Evolutionary conservation across 2,113 vertebrate species (phyloP), one percentile per base, ranked within the genome.

Genomic region (Triplophysa tibetana): DNA sequence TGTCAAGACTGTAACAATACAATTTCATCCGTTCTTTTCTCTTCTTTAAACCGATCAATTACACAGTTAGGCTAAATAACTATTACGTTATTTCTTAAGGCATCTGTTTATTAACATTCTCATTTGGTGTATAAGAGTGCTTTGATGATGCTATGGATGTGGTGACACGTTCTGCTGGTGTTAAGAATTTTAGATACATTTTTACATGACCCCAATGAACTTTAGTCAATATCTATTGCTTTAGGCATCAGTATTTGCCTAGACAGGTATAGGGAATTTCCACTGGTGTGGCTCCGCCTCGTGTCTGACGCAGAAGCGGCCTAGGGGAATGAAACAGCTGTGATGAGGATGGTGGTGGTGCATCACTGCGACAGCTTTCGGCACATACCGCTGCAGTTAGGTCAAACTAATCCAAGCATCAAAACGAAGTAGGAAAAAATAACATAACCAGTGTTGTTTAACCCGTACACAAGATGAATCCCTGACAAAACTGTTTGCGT

Each of bases 181-280:
- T 19, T 54, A 54, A 54, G 50, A 50, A 50, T 50, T 4, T 13
- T 16, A 54, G 14, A 0, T 16, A 54, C 5, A 54, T 54, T 17
- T 17, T 58, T 4, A 2, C 16, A 54, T 16, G 75, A 65, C 19
- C 65, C 9, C 17, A 9, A 43, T 60, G 9, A 58, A 29, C 26
- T 61, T 7, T 19, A 16, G 26, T 14, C 67, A 9, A 72, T 33
- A 26, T 82, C 69, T 68, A 26, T 61, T 61, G 8, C 17, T 70
- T 81, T 48, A 74, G 80, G 81, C 81, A 80, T 86, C 81, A 83
- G 82, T 88, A 81, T 70, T 38, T 74, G 56, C 90, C 89, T 84
- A 85, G 84, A 67, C 78, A 85, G 82, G 86, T 80, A 78, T 77
- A 87, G 89, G 91, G 93, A 92, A 91, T 93, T 92, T 92, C 93